These are phyloP conservation scores for Cerastoderma edule DNA, from an alignment of 2,888 invertebrate genomes.

Conservation along the genomic window DNA sequence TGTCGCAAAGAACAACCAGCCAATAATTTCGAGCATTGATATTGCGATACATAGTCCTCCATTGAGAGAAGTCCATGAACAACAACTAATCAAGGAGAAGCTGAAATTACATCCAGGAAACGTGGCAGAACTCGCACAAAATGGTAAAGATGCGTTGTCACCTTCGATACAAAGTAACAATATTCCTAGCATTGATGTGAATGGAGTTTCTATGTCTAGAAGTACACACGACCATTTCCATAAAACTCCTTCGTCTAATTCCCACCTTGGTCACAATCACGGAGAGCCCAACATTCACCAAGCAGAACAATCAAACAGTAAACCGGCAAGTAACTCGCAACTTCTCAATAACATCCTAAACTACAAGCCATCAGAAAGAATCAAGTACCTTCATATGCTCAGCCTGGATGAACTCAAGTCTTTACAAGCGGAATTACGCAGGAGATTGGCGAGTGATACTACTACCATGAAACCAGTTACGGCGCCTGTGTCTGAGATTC, in stretches of 20 bases:
- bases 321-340: no score
- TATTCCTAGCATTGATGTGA: no score
- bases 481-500: neutral
- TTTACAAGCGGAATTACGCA: slow-evolving; percentile 40
- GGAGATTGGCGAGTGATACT: slow-evolving; percentile 18
- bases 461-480: neutral
- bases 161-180: no score
- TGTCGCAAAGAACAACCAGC: neutral
- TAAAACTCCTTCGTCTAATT: no score
- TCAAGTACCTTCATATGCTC: slow-evolving; percentile 35
- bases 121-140: no score
- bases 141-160: no score
- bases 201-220: no score
- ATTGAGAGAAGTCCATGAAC: slow-evolving; percentile 19
- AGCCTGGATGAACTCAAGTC: slow-evolving; percentile 40
- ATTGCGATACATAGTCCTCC: neutral
- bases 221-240: no score
- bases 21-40: neutral
- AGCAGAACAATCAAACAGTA: no score
- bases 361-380: slow-evolving; percentile 25
- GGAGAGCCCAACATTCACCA: no score
- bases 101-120: slow-evolving; percentile 4
- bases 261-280: no score
- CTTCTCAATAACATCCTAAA: slow-evolving; percentile 42
- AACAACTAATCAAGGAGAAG: slow-evolving; percentile 8